Evolutionary conservation across 2,113 vertebrate genomes (phyloP).

Genomic region (Procavia capensis): DNA sequence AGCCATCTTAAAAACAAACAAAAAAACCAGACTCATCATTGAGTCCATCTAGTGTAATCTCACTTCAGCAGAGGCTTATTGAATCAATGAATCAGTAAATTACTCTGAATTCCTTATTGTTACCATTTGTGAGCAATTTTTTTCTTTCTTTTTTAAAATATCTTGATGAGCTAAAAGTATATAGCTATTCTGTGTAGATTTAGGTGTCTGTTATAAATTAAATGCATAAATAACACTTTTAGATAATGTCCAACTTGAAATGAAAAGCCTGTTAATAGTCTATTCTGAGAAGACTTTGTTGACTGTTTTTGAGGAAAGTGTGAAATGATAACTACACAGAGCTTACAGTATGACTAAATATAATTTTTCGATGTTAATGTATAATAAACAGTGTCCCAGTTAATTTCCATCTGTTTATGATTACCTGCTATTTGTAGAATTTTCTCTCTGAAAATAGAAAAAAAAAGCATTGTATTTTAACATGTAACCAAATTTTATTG

Average conservation of each 20-base stretch:
- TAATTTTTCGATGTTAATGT: not conserved
- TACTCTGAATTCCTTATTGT: not conserved
- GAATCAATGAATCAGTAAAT: not conserved
- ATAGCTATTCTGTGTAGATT: not conserved
- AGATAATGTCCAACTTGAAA: not conserved
- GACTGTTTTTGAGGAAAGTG: not conserved
- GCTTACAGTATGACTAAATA: not conserved
- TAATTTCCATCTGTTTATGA: not conserved
- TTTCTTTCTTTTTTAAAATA: not conserved
- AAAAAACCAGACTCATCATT: no score
- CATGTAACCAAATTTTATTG: not conserved
- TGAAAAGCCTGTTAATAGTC: conserved; percentile 16
- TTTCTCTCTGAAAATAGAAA: not conserved
- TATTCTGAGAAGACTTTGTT: not conserved
- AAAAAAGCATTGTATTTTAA: not conserved
- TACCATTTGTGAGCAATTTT: not conserved
- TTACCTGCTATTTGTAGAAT: not conserved
- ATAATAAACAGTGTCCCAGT: not conserved
- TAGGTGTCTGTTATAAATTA: conserved; percentile 13
- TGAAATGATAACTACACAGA: not conserved
- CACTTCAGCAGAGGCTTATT: conserved; percentile 9
- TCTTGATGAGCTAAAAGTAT: conserved; percentile 14
- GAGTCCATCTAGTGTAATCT: not conserved
- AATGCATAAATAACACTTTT: not conserved
- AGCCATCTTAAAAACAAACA: not conserved